Conservation (phyloP, 1,140 invertebrate species). For the Melitaea cinxia region DNA sequence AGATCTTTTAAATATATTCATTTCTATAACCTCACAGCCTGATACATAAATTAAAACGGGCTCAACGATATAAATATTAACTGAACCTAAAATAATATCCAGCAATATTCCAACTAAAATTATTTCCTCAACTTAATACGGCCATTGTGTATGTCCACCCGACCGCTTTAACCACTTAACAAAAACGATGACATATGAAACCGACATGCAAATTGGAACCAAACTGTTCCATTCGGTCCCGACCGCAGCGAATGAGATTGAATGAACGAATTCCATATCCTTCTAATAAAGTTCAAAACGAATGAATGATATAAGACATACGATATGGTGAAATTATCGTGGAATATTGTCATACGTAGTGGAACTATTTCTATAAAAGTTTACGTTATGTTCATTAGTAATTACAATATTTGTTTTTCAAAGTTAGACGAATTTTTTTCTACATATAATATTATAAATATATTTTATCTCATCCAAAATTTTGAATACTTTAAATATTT, state of each 20-base stretch:
- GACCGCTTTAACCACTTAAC: conserved; percentile 11
- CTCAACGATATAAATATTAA: neutral
- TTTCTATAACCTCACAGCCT: too few relatives aligned
- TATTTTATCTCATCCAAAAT: too few relatives aligned
- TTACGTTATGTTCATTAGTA: too few relatives aligned
- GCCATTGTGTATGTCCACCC: neutral
- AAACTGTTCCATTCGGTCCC: conserved; percentile 22
- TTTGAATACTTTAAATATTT: too few relatives aligned
- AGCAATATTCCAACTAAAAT: neutral
- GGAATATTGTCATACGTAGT: too few relatives aligned
- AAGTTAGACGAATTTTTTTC: too few relatives aligned
- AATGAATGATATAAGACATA: neutral
- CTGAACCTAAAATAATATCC: neutral
- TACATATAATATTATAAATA: too few relatives aligned
- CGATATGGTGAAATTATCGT: neutral
- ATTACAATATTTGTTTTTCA: too few relatives aligned
- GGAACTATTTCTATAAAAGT: too few relatives aligned
- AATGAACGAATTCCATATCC: conserved; percentile 12
- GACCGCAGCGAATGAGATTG: conserved; percentile 21
- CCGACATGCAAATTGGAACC: conserved; percentile 43
- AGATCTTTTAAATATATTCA: neutral
- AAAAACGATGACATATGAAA: conserved; percentile 35
- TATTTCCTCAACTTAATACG: conserved; percentile 8
- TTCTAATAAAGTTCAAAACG: conserved; percentile 10
- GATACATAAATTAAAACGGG: neutral